These are phyloP conservation scores for Bos javanicus DNA, from an alignment of 2,113 vertebrate species.

Conservation along the genomic window DNA sequence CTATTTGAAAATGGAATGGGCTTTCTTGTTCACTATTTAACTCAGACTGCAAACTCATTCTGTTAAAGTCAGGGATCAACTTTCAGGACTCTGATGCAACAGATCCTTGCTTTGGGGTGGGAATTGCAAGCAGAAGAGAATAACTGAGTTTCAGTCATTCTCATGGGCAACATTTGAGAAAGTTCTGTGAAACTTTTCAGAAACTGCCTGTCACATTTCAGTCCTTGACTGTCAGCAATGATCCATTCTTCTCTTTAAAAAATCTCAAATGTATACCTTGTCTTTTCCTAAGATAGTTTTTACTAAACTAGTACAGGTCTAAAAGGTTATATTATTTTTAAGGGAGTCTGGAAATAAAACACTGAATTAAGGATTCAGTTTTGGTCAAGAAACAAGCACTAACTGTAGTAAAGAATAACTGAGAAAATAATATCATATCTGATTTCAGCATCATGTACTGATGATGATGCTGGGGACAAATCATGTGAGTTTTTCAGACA, in stretches of 20 bases:
- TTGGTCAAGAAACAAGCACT: neutral
- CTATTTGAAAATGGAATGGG: neutral
- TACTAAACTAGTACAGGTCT: neutral
- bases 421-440: neutral
- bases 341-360: neutral
- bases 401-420: neutral
- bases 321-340: neutral
- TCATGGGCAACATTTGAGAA: neutral
- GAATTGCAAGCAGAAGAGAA: neutral
- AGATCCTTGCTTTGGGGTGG: neutral
- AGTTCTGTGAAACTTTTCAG: neutral
- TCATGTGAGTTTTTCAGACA: neutral
- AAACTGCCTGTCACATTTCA: neutral
- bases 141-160: neutral
- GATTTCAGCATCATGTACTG: neutral
- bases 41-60: neutral
- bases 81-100: neutral
- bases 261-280: neutral
- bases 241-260: neutral
- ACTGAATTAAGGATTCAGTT: neutral
- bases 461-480: neutral
- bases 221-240: neutral
- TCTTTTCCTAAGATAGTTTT: neutral
- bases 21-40: neutral
- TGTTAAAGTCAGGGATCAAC: neutral